A percentile compares a stretch with the other conserved stretches of the same genome.
Conservation (phyloP, 2,113 vertebrate species). For the Forbesichthys papilliferus region DNA sequence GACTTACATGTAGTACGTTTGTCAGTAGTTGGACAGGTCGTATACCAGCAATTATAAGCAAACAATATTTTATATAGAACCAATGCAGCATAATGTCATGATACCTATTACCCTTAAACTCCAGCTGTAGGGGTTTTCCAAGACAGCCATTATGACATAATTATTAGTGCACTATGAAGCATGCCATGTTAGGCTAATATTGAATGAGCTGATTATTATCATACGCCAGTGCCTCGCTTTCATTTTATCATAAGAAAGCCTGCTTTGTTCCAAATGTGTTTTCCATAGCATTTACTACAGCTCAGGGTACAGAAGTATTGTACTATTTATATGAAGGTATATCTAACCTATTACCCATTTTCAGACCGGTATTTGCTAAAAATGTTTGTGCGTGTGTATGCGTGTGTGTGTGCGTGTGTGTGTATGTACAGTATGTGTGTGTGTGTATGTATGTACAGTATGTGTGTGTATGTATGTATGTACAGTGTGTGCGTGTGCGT, state of each 20-base stretch:
- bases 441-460: not conserved
- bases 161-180: constrained; percentile 60
- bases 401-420: constrained; percentile 44
- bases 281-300: constrained; percentile 34
- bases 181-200: constrained; percentile 58
- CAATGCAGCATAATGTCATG: too few relatives aligned
- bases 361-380: constrained; percentile 60
- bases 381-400: constrained; percentile 56
- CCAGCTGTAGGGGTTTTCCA: constrained; percentile 21
- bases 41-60: too few relatives aligned
- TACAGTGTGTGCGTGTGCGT: constrained; percentile 6
- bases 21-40: too few relatives aligned
- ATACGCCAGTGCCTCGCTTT: constrained; percentile 39
- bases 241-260: constrained; percentile 42
- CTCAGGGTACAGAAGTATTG: constrained; percentile 47
- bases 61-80: too few relatives aligned
- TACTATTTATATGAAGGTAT: not conserved
- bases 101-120: not conserved
- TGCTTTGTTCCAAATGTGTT: constrained; percentile 51
- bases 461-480: constrained; percentile 29
- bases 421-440: not conserved
- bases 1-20: too few relatives aligned
- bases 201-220: constrained; percentile 59
- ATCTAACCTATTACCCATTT: constrained; percentile 42
- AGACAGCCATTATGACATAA: constrained; percentile 41